phyloP scores from a whole-genome alignment of 2,113 vertebrate species.

The Equus przewalskii region DNA sequence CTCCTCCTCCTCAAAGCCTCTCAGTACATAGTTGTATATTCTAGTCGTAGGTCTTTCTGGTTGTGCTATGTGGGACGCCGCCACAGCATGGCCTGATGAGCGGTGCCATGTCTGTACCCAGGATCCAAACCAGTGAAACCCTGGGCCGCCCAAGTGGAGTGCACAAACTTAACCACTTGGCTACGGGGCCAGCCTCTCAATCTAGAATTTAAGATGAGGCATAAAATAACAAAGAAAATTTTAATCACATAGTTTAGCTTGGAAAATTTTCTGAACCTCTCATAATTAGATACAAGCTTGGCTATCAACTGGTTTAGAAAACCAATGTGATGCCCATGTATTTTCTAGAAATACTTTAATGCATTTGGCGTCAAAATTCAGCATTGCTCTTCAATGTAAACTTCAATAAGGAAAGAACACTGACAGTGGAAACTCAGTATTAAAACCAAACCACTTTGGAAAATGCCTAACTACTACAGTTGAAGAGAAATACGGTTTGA shows the following conservation, averaged over 20 bases:
- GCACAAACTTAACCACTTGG: no score
- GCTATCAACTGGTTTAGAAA: conserved; percentile 38
- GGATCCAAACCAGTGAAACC: no score
- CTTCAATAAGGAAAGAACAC: not conserved
- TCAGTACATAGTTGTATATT: no score
- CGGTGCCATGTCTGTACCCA: no score
- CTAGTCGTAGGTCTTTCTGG: no score
- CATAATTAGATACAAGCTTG: not conserved
- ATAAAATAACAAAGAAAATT: not conserved
- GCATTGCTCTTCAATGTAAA: not conserved
- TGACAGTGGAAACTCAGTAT: not conserved
- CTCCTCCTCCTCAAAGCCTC: no score
- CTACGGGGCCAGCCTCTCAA: no score
- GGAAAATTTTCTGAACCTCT: conserved; percentile 23
- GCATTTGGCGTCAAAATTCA: not conserved
- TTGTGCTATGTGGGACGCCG: no score
- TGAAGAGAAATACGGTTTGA: conserved; percentile 34
- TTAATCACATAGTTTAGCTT: conserved; percentile 1
- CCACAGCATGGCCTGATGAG: no score
- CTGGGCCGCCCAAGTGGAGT: no score
- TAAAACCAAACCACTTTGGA: conserved; percentile 21
- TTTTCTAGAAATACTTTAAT: not conserved
- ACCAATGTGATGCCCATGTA: not conserved
- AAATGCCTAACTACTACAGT: not conserved
- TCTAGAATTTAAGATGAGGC: not conserved